Percentiles rank a stretch among this genome's conserved stretches.
Evolutionary conservation across 2,888 invertebrate genomes (phyloP).

Genomic region (Heliconius erato): DNA sequence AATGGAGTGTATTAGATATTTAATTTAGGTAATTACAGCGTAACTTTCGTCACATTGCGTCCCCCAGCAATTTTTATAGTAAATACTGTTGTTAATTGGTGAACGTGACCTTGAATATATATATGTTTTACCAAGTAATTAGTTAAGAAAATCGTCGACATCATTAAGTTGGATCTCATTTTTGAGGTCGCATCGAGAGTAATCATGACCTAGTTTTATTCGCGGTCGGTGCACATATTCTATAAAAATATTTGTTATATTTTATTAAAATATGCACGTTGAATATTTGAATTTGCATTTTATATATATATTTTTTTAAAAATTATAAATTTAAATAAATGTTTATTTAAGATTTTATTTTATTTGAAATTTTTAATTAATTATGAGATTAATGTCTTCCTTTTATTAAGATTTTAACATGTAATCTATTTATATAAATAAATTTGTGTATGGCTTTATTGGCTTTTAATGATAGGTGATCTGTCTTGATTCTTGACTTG

Average conservation of each 20-base stretch:
- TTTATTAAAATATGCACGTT: neutral
- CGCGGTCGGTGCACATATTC: slow-evolving; percentile 25
- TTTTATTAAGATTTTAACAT: neutral
- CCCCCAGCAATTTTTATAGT: neutral
- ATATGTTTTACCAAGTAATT: slow-evolving; percentile 18
- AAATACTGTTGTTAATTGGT: neutral
- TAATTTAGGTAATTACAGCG: slow-evolving; percentile 58
- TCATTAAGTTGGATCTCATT: slow-evolving; percentile 16
- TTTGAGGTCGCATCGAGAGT: slow-evolving; percentile 28
- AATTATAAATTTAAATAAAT: neutral
- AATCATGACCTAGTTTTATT: slow-evolving; percentile 29
- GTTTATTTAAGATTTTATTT: neutral
- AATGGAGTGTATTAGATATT: slow-evolving; percentile 61
- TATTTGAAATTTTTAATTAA: neutral
- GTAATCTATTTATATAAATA: neutral
- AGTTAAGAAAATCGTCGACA: slow-evolving; percentile 12
- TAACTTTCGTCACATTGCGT: slow-evolving; percentile 32
- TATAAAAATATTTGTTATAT: slow-evolving; percentile 24
- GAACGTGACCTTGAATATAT: neutral
- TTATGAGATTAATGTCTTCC: too few relatives aligned
- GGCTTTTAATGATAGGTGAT: neutral
- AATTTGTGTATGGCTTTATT: neutral
- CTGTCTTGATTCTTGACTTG: neutral
- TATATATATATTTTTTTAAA: neutral
- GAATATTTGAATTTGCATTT: neutral